phyloP scores from a whole-genome alignment of 2,113 vertebrate genomes.

The Indicator indicator region DNA sequence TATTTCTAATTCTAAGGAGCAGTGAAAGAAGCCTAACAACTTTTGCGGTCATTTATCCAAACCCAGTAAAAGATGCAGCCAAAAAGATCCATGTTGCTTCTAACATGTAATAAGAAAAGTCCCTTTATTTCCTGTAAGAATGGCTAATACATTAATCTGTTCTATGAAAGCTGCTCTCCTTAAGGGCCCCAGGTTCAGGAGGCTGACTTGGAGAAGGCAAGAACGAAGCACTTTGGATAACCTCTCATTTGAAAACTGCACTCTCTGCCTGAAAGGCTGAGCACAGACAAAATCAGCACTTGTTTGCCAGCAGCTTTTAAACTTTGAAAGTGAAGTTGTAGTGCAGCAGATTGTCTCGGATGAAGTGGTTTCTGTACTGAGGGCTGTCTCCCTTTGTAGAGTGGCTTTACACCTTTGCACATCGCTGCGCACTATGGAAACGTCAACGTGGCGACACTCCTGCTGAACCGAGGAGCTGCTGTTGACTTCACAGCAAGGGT shows the following conservation, averaged over 20 bases:
- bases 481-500: conserved; percentile 98
- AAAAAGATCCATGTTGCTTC: conserved; percentile 38
- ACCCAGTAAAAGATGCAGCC: background rate
- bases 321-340: background rate
- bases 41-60: background rate
- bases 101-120: background rate
- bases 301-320: background rate
- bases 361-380: background rate
- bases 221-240: background rate
- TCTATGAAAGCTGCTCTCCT: background rate
- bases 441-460: conserved; percentile 92
- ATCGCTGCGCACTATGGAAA: conserved; percentile 97
- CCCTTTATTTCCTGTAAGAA: background rate
- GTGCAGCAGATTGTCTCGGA: background rate
- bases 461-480: conserved; percentile 93
- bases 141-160: background rate
- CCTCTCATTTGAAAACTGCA: background rate
- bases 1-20: background rate
- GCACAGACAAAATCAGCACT: background rate
- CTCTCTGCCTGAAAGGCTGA: background rate
- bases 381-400: conserved; percentile 76
- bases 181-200: background rate
- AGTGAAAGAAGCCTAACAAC: background rate
- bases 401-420: conserved; percentile 95
- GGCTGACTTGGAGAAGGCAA: background rate